A percentile compares a stretch with the other conserved stretches of the same genome.
phyloP scores from a whole-genome alignment of 2,888 invertebrate genomes.

The Plemyria rubiginata region DNA sequence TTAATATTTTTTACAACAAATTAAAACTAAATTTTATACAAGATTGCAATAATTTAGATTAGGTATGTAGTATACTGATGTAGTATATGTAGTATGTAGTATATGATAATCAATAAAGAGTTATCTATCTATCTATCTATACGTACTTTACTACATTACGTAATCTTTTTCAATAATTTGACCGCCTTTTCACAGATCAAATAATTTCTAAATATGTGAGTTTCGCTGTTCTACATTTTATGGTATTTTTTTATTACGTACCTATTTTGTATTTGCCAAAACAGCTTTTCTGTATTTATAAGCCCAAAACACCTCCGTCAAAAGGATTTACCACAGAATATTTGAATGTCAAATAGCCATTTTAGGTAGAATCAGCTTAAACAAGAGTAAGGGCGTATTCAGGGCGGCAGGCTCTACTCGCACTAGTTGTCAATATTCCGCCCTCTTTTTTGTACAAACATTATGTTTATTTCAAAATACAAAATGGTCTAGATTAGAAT shows the following conservation, averaged over 20 bases:
- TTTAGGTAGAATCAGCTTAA: conserved; percentile 10
- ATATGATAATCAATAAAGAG: too few relatives aligned
- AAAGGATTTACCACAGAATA: conserved; percentile 10
- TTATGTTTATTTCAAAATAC: too few relatives aligned
- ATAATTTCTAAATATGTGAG: neutral
- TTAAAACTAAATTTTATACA: neutral
- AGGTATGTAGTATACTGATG: too few relatives aligned
- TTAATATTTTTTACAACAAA: neutral
- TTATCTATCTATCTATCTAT: too few relatives aligned
- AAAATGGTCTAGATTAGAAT: too few relatives aligned
- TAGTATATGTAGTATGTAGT: too few relatives aligned
- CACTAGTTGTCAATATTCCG: too few relatives aligned
- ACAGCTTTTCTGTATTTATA: conserved; percentile 10
- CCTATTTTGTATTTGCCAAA: neutral
- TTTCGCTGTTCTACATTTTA: neutral
- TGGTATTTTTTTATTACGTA: neutral
- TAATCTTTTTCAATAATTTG: too few relatives aligned
- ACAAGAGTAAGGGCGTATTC: conserved; percentile 4
- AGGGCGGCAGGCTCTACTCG: neutral
- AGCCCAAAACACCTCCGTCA: conserved; percentile 3
- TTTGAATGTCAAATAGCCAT: conserved; percentile 13
- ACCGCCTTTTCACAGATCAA: too few relatives aligned
- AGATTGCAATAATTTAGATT: neutral
- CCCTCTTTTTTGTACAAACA: too few relatives aligned
- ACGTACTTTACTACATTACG: too few relatives aligned